A percentile compares a stretch with the other conserved stretches of the same genome.
phyloP scores from a whole-genome alignment of 1,140 invertebrate species.

The Ridgeia piscesae region DNA sequence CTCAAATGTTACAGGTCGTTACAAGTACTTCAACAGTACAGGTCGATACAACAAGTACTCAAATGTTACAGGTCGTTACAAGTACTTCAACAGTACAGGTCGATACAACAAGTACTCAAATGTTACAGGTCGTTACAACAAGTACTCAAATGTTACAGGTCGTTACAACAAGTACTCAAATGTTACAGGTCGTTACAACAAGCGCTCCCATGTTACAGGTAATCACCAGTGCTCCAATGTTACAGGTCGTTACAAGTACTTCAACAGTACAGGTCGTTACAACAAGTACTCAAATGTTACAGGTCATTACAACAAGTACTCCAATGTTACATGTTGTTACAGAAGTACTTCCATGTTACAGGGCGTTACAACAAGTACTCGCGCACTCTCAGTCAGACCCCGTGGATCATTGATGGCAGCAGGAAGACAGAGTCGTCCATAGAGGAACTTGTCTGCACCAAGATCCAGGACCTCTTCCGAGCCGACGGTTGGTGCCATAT shows the following conservation, averaged over 20 bases:
- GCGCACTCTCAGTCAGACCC: constrained; percentile 85
- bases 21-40: constrained; percentile 34
- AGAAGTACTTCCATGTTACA: constrained; percentile 84
- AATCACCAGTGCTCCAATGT: background rate
- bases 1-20: background rate
- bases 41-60: constrained; percentile 87
- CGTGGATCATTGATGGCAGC: constrained; percentile 85
- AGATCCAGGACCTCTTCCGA: background rate
- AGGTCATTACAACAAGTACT: constrained; percentile 86
- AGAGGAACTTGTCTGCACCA: constrained; percentile 80
- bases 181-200: constrained; percentile 1
- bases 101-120: background rate
- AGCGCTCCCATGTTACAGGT: background rate
- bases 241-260: constrained; percentile 83
- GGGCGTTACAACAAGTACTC: constrained; percentile 87
- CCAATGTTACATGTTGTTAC: constrained; percentile 71
- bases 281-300: constrained; percentile 72
- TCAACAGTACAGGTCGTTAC: constrained; percentile 70
- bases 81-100: background rate
- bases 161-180: background rate
- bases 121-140: background rate
- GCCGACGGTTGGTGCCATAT: background rate
- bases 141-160: background rate
- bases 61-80: background rate
- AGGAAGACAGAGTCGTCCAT: constrained; percentile 82